Conservation (phyloP, 2,113 vertebrate species). For the Nasalis larvatus region DNA sequence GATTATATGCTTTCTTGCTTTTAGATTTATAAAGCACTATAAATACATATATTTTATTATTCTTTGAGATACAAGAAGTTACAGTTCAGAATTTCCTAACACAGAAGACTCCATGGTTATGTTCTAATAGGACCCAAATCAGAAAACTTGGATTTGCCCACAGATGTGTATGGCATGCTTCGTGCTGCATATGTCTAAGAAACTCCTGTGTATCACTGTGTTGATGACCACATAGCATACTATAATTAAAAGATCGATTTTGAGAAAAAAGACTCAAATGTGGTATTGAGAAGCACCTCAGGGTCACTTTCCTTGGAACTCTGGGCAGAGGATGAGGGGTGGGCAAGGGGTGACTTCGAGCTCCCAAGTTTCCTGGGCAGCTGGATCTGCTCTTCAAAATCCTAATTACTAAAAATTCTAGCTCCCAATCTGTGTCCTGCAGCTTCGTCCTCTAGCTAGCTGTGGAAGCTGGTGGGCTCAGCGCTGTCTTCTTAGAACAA, state of each 20-base stretch:
- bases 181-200: not conserved
- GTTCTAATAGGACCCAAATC: not conserved
- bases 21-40: not conserved
- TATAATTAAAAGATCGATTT: not conserved
- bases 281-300: not conserved
- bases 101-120: no score
- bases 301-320: not conserved
- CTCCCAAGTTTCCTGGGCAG: not conserved
- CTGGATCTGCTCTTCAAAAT: not conserved
- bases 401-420: not conserved
- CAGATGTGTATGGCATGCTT: not conserved
- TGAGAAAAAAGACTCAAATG: not conserved
- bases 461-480: not conserved
- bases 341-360: not conserved
- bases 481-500: not conserved
- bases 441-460: not conserved
- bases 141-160: not conserved
- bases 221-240: not conserved
- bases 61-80: not conserved
- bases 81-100: not conserved
- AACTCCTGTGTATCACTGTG: no score
- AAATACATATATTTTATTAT: not conserved
- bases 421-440: no score
- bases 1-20: not conserved
- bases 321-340: not conserved